Evolutionary conservation across 2,888 invertebrate genomes (phyloP).

Genomic region (Petrolisthes manimaculis): DNA sequence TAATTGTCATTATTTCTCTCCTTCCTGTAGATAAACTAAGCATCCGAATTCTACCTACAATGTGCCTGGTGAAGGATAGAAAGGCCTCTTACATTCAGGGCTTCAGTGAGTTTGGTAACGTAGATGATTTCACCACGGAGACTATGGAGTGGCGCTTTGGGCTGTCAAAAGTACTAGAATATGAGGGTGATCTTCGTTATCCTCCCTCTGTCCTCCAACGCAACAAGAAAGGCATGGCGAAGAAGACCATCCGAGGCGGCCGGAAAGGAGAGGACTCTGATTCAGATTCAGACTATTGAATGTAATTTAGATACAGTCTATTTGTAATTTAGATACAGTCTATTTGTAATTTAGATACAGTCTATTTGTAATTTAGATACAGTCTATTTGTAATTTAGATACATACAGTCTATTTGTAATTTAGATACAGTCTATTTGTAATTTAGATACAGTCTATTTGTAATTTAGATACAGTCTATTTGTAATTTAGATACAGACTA

Average conservation of each 20-base stretch:
- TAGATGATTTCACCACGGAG: constrained; percentile 93
- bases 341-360: no score
- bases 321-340: no score
- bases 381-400: no score
- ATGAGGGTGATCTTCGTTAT: constrained; percentile 77
- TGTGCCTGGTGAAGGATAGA: constrained; percentile 80
- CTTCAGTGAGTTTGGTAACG: constrained; percentile 92
- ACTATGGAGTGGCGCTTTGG: constrained; percentile 91
- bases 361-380: no score
- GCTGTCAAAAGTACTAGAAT: constrained; percentile 76
- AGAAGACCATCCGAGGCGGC: constrained; percentile 63
- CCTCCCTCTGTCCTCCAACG: constrained; percentile 75
- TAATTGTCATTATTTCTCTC: background rate
- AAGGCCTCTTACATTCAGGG: constrained; percentile 95
- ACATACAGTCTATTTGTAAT: no score
- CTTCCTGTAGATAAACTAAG: constrained; percentile 79
- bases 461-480: no score
- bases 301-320: no score
- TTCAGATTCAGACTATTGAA: constrained; percentile 58
- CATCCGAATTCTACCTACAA: constrained; percentile 91
- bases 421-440: no score
- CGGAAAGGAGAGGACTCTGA: constrained; percentile 55
- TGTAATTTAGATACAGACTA: no score
- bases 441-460: no score
- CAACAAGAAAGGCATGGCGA: constrained; percentile 40